Evolutionary conservation across 1,140 invertebrate species (phyloP).

Genomic region (Trachymyrmex cornetzi): DNA sequence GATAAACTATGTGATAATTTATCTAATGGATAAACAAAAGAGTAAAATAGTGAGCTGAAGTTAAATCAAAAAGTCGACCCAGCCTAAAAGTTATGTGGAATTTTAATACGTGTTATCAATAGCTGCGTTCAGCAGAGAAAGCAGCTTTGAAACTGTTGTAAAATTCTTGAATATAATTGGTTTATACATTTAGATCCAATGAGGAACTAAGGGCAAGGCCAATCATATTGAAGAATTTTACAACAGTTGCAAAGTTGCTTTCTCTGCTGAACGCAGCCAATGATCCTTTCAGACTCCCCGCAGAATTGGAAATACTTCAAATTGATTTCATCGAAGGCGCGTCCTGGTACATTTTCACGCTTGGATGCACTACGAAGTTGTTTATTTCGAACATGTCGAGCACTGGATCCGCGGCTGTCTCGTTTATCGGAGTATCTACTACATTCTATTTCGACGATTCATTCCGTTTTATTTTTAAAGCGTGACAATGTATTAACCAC

Average conservation of each 20-base stretch:
- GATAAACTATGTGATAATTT: no score
- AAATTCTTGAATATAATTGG: no score
- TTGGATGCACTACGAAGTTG: background rate
- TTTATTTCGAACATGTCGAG: background rate
- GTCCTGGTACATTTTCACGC: conserved; percentile 2
- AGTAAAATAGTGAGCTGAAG: no score
- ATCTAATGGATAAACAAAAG: no score
- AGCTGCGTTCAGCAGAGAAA: no score
- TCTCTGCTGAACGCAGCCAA: no score
- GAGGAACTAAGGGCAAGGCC: no score
- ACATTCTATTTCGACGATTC: conserved; percentile 1
- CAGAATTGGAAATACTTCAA: conserved; percentile 9
- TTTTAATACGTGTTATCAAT: background rate
- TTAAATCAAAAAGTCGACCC: no score
- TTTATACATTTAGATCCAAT: no score
- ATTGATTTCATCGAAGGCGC: conserved; percentile 22
- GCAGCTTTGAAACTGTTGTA: no score
- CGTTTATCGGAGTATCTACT: conserved; percentile 9
- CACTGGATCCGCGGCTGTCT: background rate
- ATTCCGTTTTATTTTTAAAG: background rate
- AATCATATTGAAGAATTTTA: no score
- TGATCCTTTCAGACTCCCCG: background rate
- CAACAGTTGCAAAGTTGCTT: no score
- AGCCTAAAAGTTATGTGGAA: background rate
- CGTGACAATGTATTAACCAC: conserved; percentile 26